phyloP scores from a whole-genome alignment of 2,888 invertebrate genomes.

The Acanthosoma haemorrhoidale region DNA sequence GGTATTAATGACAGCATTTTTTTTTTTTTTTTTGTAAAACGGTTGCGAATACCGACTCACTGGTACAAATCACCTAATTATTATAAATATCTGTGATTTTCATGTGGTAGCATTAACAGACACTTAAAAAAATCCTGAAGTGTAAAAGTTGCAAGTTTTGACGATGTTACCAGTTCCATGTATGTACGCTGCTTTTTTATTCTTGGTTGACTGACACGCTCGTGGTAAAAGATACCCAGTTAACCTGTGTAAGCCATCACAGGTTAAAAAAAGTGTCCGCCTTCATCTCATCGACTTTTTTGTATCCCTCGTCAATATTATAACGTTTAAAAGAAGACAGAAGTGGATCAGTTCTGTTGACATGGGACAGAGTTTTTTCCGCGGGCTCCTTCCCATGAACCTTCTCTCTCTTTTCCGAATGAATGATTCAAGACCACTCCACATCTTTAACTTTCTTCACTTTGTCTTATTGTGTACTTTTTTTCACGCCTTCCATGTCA shows the following conservation, averaged over 20 bases:
- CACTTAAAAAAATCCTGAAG: no score
- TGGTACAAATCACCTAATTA: no score
- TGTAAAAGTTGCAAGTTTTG: no score
- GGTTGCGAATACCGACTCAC: no score
- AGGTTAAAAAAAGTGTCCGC: background rate
- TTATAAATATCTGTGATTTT: no score
- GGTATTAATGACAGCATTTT: no score
- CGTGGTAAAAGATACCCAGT: background rate
- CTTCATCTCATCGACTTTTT: background rate
- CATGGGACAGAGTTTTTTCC: slow-evolving; percentile 15
- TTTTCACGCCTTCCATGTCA: background rate
- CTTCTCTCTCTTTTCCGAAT: background rate
- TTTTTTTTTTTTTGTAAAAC: no score
- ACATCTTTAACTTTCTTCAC: slow-evolving; percentile 14
- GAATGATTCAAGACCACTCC: slow-evolving; percentile 31
- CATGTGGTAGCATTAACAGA: no score
- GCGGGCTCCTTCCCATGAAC: background rate
- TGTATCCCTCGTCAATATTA: background rate
- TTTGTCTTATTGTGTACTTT: slow-evolving; percentile 1
- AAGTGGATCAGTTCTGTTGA: slow-evolving; percentile 18
- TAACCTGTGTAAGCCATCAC: background rate
- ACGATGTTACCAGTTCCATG: no score
- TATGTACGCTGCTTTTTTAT: no score
- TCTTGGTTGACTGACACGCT: background rate
- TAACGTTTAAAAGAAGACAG: slow-evolving; percentile 14